Conservation (phyloP, 2,797 vertebrate genomes). For the Sebastes umbrosus region DNA sequence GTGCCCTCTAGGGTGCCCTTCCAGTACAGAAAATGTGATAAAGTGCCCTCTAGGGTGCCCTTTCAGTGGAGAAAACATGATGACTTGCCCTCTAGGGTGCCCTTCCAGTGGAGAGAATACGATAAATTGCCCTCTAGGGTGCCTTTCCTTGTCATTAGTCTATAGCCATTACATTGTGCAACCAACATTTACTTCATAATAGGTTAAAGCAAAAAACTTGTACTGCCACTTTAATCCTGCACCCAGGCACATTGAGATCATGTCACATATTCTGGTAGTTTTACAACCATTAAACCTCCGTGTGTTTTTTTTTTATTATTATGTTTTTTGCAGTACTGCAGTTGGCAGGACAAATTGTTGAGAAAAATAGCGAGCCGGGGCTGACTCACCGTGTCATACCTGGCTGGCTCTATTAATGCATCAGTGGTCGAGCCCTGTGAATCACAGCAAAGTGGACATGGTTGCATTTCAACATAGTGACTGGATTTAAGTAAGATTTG, state of each 20-base stretch:
- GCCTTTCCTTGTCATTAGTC: no score
- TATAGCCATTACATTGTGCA: not conserved
- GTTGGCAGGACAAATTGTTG: not conserved
- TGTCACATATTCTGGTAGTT: not conserved
- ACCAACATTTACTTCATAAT: not conserved
- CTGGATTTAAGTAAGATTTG: not conserved
- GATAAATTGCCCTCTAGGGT: no score
- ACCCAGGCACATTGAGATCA: not conserved
- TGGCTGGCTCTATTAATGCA: not conserved
- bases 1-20: no score
- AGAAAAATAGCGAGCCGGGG: not conserved
- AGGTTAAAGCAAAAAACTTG: not conserved
- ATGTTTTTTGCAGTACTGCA: not conserved
- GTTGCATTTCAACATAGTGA: not conserved
- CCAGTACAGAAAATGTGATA: accelerated
- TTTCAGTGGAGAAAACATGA: accelerated
- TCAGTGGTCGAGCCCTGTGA: not conserved
- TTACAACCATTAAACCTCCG: not conserved
- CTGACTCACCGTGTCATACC: not conserved
- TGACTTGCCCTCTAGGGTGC: no score
- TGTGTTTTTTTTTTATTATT: not conserved
- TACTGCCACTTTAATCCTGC: not conserved
- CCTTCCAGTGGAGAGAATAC: no score
- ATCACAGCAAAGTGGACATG: not conserved
- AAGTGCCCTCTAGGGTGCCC: no score